Conservation (phyloP, 2,888 invertebrate genomes). For the Axea sp. region DNA sequence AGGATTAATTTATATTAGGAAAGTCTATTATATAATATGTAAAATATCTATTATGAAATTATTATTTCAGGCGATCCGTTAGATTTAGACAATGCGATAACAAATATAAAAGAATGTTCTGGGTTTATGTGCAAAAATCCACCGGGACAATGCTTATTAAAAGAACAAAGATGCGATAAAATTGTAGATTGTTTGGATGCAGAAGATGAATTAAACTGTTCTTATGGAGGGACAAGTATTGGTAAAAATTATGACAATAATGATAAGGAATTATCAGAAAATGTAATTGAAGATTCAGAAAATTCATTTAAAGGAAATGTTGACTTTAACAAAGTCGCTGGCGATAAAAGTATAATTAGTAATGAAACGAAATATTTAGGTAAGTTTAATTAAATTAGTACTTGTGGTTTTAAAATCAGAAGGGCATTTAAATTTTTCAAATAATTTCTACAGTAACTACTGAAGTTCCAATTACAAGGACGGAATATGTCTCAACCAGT, state of each 20-base stretch:
- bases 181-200: conserved; percentile 88
- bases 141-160: conserved; percentile 82
- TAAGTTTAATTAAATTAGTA: no score
- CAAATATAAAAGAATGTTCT: conserved; percentile 84
- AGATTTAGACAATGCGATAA: not conserved
- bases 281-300: conserved; percentile 24
- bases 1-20: no score
- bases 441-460: no score
- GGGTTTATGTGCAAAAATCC: conserved; percentile 86
- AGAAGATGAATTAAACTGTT: conserved; percentile 89
- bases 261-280: not conserved
- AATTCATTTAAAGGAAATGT: conserved; percentile 7
- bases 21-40: no score
- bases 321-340: not conserved
- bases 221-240: not conserved
- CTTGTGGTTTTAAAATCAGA: not conserved
- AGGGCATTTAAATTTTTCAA: not conserved
- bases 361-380: no score
- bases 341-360: no score
- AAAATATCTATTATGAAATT: no score
- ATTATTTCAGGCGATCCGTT: conserved; percentile 25
- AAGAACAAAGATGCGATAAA: conserved; percentile 85
- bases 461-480: no score
- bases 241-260: no score
- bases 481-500: no score